These are phyloP conservation scores for Saccostrea echinata DNA, from an alignment of 1,140 invertebrate genomes.

Conservation along the genomic window DNA sequence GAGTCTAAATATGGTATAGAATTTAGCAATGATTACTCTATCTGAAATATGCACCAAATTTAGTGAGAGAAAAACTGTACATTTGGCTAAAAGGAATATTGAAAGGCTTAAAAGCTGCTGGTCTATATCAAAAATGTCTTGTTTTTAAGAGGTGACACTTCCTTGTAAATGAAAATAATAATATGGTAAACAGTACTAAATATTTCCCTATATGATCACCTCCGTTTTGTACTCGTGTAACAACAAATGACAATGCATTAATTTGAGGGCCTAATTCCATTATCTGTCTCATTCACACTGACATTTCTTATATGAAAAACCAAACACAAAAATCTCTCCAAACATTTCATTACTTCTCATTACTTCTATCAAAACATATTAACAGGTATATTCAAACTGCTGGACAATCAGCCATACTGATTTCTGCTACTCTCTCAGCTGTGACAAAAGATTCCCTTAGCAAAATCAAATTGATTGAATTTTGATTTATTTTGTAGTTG, in stretches of 20 bases:
- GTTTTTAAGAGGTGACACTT: too few species aligned
- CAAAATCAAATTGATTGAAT: too few species aligned
- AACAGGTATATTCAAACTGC: conserved; percentile 28
- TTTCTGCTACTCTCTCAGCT: not conserved
- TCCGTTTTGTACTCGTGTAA: not conserved
- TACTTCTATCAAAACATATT: conserved; percentile 21
- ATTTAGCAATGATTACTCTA: not conserved
- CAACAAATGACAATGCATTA: not conserved
- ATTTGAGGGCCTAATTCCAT: not conserved
- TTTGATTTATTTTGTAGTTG: too few species aligned
- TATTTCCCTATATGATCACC: too few species aligned
- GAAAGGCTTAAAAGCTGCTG: too few species aligned
- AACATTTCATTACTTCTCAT: conserved; percentile 28
- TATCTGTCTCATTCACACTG: not conserved
- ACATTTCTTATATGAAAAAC: conserved; percentile 20
- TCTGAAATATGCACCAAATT: not conserved
- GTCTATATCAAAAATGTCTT: too few species aligned
- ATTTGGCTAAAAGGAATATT: too few species aligned
- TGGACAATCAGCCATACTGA: not conserved
- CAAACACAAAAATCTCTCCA: not conserved
- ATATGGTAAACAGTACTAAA: too few species aligned
- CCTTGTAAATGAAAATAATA: too few species aligned
- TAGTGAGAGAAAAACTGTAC: too few species aligned
- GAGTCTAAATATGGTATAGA: not conserved
- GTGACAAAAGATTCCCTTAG: conserved; percentile 14